Conservation (phyloP, 2,797 vertebrate genomes). For the Mycteria americana region DNA sequence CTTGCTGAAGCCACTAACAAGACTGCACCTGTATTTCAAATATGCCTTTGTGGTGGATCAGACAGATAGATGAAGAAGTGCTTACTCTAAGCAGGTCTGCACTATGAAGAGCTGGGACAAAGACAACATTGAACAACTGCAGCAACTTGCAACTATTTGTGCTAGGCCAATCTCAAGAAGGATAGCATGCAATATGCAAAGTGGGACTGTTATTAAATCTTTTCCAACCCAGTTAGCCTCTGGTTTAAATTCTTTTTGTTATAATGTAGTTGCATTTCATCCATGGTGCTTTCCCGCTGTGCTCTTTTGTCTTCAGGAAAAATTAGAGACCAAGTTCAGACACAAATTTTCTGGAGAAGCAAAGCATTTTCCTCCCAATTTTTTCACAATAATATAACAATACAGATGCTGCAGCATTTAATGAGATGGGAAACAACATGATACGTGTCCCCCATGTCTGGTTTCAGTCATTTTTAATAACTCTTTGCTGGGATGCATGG, state of each 20-base stretch:
- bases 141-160: background rate
- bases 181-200: background rate
- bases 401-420: background rate
- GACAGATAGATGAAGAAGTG: background rate
- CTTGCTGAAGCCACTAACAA: background rate
- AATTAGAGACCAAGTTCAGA: background rate
- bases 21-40: background rate
- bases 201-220: background rate
- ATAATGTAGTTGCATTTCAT: background rate
- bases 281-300: background rate
- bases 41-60: background rate
- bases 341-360: background rate
- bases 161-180: background rate
- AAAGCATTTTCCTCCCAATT: background rate
- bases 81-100: background rate
- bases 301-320: background rate
- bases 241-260: background rate
- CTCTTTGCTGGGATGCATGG: background rate
- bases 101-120: background rate
- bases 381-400: background rate
- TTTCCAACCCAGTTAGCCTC: background rate
- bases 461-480: background rate
- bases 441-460: background rate
- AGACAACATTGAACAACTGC: background rate
- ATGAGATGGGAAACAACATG: background rate